Evolutionary conservation across 2,888 invertebrate species (phyloP).

Genomic region (Rhorus exstirpatorius): DNA sequence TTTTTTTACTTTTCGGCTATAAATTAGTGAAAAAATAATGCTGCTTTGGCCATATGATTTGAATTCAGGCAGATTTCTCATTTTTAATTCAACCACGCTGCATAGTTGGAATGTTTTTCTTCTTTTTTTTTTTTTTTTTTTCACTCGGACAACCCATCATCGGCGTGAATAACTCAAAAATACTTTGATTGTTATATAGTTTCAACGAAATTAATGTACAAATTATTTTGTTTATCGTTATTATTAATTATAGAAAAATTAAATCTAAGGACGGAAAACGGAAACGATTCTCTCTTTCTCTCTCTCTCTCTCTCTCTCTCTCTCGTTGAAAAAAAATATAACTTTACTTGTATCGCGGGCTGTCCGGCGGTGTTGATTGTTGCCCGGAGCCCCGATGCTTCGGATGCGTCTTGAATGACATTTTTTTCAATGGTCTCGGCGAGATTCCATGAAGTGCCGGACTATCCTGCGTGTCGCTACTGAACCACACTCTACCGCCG

Average conservation of each 20-base stretch:
- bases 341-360: conserved; percentile 84
- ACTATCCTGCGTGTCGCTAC: conserved; percentile 83
- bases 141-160: conserved; percentile 51
- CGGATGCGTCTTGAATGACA: conserved; percentile 89
- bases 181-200: conserved; percentile 59
- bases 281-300: conserved; percentile 73
- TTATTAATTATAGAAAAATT: conserved; percentile 83
- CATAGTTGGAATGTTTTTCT: conserved; percentile 57
- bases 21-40: conserved; percentile 85
- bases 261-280: conserved; percentile 85
- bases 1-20: conserved; percentile 73
- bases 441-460: conserved; percentile 87
- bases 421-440: conserved; percentile 90
- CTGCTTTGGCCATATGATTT: conserved; percentile 83
- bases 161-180: conserved; percentile 66
- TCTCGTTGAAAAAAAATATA: conserved; percentile 54
- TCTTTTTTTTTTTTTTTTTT: conserved; percentile 29
- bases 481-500: conserved; percentile 88
- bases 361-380: conserved; percentile 84
- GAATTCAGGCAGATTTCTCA: conserved; percentile 60
- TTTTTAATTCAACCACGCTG: conserved; percentile 51
- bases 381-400: conserved; percentile 81
- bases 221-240: conserved; percentile 75
- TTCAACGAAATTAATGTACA: conserved; percentile 44
- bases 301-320: conserved; percentile 37